Evolutionary conservation across 2,113 vertebrate genomes (phyloP).

Genomic region (Todiramphus chloris): DNA sequence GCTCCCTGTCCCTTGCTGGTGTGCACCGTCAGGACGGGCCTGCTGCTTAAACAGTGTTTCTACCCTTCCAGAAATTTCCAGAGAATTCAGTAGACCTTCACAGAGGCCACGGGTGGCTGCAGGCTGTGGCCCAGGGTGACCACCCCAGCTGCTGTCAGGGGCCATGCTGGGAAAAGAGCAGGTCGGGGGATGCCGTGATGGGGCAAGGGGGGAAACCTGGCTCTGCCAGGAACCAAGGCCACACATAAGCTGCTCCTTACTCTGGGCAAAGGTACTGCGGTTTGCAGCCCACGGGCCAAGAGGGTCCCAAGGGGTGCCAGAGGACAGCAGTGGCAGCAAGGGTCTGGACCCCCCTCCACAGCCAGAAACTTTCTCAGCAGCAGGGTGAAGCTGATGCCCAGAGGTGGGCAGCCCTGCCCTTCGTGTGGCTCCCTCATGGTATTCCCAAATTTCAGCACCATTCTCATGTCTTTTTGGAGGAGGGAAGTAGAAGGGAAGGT

Average conservation of each 20-base stretch:
- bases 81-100: background rate
- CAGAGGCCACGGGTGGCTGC: rapidly evolving
- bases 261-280: background rate
- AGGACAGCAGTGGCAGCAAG: background rate
- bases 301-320: rapidly evolving
- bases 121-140: rapidly evolving
- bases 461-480: background rate
- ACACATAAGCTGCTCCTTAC: background rate
- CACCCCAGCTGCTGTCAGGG: background rate
- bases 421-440: rapidly evolving
- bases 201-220: background rate
- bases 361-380: background rate
- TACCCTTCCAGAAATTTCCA: background rate
- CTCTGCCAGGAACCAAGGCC: background rate
- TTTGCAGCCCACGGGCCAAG: rapidly evolving
- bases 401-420: background rate
- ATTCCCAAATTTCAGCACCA: background rate
- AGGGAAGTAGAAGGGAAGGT: background rate
- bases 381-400: background rate
- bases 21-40: rapidly evolving
- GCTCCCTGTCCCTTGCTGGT: background rate
- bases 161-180: background rate
- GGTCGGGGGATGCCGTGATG: background rate
- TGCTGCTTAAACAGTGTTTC: rapidly evolving
- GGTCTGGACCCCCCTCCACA: too few relatives aligned